These are phyloP conservation scores for Sphyrna mokarran DNA, from an alignment of 2,113 vertebrate genomes.

Conservation along the genomic window DNA sequence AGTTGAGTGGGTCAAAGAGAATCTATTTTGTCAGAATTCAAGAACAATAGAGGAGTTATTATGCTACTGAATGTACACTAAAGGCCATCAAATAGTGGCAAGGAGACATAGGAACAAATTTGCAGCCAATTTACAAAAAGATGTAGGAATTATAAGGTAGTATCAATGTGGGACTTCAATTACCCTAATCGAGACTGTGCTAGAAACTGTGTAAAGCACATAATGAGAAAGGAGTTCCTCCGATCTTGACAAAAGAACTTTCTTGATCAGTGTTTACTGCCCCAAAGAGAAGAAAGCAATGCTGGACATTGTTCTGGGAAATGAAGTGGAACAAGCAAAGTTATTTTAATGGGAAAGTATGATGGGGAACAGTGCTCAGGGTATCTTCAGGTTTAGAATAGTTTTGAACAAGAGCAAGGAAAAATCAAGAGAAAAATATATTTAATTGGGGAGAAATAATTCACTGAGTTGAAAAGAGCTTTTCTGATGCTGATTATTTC, in stretches of 20 bases:
- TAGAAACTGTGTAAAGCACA: not conserved
- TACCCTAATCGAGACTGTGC: not conserved
- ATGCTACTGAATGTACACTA: not conserved
- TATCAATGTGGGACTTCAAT: not conserved
- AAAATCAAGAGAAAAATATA: too few species aligned
- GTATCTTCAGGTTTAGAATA: too few species aligned
- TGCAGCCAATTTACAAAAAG: not conserved
- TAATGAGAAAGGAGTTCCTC: not conserved
- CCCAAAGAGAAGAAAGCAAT: not conserved
- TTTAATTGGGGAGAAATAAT: too few species aligned
- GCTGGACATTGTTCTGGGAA: not conserved
- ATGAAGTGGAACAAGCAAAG: not conserved
- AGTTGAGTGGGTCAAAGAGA: not conserved
- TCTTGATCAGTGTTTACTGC: not conserved
- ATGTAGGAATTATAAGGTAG: not conserved
- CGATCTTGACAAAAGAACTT: not conserved
- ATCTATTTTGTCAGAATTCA: not conserved
- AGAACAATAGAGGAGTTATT: not conserved
- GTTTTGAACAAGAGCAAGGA: too few species aligned
- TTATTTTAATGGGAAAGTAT: not conserved
- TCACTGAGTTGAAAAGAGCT: too few species aligned
- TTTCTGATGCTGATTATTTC: not conserved
- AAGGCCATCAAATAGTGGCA: not conserved
- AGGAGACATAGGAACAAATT: not conserved
- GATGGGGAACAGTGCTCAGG: too few species aligned